Percentiles rank a stretch among this genome's conserved stretches.
Conservation (phyloP, 2,888 invertebrate genomes). For the Drosophila infuscata region DNA sequence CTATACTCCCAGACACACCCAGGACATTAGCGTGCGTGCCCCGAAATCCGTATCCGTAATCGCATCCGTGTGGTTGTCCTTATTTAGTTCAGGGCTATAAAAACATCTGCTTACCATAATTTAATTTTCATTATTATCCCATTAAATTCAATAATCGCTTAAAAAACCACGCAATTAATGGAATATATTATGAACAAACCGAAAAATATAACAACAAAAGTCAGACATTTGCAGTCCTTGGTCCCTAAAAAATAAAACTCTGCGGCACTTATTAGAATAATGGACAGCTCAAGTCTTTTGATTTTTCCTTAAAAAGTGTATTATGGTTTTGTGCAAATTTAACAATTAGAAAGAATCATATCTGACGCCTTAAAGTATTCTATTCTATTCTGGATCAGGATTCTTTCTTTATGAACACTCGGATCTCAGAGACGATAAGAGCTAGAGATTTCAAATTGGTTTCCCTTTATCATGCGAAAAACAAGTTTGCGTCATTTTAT, state of each 20-base stretch:
- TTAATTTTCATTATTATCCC: background rate
- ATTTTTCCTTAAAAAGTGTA: background rate
- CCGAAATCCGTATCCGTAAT: background rate
- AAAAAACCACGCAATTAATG: background rate
- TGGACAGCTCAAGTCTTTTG: background rate
- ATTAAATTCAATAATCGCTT: background rate
- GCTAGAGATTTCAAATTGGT: background rate
- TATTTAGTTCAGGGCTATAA: background rate
- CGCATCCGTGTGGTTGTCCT: constrained; percentile 9
- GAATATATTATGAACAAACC: background rate
- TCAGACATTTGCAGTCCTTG: background rate
- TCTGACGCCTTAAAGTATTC: background rate
- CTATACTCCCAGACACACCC: constrained; percentile 35
- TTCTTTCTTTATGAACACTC: background rate
- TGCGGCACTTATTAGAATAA: background rate
- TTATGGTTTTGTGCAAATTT: background rate
- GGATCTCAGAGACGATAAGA: background rate
- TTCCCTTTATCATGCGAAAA: background rate
- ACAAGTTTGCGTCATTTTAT: background rate
- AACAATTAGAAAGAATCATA: background rate
- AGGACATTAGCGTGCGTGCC: constrained; percentile 33
- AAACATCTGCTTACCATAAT: background rate
- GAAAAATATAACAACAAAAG: background rate
- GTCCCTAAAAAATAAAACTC: background rate
- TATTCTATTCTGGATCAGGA: background rate